Percentiles rank a stretch among this genome's conserved stretches.
Evolutionary conservation across 2,113 vertebrate species (phyloP).

Genomic region (Nothobranchius furzeri): DNA sequence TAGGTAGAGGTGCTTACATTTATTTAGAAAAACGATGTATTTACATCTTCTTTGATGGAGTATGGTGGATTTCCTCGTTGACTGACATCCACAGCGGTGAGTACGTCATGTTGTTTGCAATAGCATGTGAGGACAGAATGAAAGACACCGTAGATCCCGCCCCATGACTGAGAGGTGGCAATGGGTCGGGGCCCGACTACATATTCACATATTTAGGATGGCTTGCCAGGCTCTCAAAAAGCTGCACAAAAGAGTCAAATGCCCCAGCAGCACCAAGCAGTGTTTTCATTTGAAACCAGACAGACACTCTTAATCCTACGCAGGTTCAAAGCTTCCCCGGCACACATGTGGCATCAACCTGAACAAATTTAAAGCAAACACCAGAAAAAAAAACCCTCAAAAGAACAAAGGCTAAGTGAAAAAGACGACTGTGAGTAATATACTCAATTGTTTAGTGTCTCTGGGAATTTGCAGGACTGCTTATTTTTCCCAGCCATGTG

Average conservation of each 20-base stretch:
- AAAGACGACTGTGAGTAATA: slow-evolving; percentile 42
- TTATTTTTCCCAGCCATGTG: slow-evolving; percentile 43
- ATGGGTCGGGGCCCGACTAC: no score
- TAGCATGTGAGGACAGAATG: no score
- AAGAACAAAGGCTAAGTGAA: slow-evolving; percentile 42
- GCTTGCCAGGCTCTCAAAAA: background rate
- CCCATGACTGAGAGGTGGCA: no score
- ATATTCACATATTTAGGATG: no score
- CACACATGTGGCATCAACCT: slow-evolving; percentile 78
- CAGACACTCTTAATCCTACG: slow-evolving; percentile 68
- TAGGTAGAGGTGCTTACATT: no score
- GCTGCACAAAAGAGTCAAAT: slow-evolving; percentile 21
- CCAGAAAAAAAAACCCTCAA: slow-evolving; percentile 32
- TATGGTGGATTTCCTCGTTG: no score
- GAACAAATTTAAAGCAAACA: slow-evolving; percentile 51
- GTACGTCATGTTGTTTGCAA: no score
- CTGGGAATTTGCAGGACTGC: slow-evolving; percentile 21
- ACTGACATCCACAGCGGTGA: no score
- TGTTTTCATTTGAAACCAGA: slow-evolving; percentile 44
- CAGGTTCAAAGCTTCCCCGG: slow-evolving; percentile 64
- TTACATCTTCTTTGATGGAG: no score
- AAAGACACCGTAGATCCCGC: no score
- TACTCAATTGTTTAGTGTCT: slow-evolving; percentile 40
- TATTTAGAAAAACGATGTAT: no score
- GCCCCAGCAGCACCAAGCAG: slow-evolving; percentile 17